A percentile compares a stretch with the other conserved stretches of the same genome.
Evolutionary conservation across 64 coral and sea anemone species (phyloP).

Genomic region (Stylophora pistillata): DNA sequence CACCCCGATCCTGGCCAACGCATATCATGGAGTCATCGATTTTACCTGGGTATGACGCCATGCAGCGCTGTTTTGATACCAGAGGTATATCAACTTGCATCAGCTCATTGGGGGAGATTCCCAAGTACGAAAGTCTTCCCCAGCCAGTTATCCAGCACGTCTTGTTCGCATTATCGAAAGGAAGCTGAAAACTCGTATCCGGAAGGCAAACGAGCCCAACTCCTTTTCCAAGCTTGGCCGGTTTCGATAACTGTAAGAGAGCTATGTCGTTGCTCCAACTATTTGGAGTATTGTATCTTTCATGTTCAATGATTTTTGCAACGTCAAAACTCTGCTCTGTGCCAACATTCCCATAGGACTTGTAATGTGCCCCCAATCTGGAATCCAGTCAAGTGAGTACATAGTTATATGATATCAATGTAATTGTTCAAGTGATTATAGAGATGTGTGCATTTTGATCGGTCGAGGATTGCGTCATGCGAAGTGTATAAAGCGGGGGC

Average conservation of each 20-base stretch:
- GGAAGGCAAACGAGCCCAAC: constrained; percentile 47
- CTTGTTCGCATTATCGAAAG: neutral
- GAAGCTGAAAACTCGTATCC: neutral
- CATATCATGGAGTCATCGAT: constrained; percentile 34
- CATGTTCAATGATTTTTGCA: constrained; percentile 39
- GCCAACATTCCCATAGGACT: neutral
- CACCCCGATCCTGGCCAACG: neutral
- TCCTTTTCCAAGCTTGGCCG: constrained; percentile 6
- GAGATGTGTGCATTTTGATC: too few species aligned
- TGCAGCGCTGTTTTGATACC: constrained; percentile 23
- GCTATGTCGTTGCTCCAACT: constrained; percentile 41
- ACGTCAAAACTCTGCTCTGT: constrained; percentile 55
- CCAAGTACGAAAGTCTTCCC: constrained; percentile 37
- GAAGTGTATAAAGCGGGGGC: too few species aligned
- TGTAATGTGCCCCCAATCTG: constrained; percentile 66
- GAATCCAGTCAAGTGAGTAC: too few species aligned
- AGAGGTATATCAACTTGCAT: constrained; percentile 60
- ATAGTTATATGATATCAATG: too few species aligned
- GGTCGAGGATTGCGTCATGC: too few species aligned
- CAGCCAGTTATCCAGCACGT: constrained; percentile 61
- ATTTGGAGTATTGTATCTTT: constrained; percentile 23
- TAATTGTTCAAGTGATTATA: too few species aligned
- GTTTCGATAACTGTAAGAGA: constrained; percentile 44
- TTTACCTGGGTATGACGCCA: constrained; percentile 3
- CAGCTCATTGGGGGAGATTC: constrained; percentile 31